Base-by-base conservation (phyloP, 1,140 invertebrate species). In the Drosophila simulans region DNA sequence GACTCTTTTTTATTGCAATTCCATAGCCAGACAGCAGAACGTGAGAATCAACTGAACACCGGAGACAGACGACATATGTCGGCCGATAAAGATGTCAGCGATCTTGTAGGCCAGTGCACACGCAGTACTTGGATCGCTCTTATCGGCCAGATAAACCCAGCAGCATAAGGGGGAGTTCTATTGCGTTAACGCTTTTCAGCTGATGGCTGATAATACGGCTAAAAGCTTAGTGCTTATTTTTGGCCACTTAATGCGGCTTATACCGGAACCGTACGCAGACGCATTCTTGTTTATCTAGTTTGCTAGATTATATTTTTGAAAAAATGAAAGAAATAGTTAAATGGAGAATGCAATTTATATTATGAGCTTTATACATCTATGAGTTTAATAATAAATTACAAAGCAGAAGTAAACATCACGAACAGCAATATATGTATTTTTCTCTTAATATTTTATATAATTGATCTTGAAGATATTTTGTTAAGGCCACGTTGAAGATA, bases 1-100 rank as follows among this genome's bases (percentile, higher is more conserved):
- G 72, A 48, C 53, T 25, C 49, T 72, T 22, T 22, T 58, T 85
- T 76, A 63, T 76, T 85, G 81, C 63, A 69, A 74, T 74, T 52
- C 76, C 62, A 58, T 45, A 49, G 60, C 59, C 72, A 85, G 82
- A 85, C 81, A 74, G 40, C 81, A 10, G 76, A 86, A 85, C 81
- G 81, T 85, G 81, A 75, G 82, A 81, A 81, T 53, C 65, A 55
- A 60, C 59, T 63, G 63, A 66, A 40, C 68, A 60, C 51, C 12
- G 42, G 51, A 68, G 46, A 43, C 52, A 49, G 57, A 52, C 37
- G 55, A 55, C 55, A 64, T 66, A 25, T 43, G 25, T 57, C 65
- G 52, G 22, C 45, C 69, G 81, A 85, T 80, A 70, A 85, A 60
- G 53, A 62, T 72, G 64, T 68, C 69, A 76, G 74, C 60, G 49